These are phyloP conservation scores for Rotaria macrura DNA, from an alignment of 2,888 invertebrate genomes.

Conservation along the genomic window DNA sequence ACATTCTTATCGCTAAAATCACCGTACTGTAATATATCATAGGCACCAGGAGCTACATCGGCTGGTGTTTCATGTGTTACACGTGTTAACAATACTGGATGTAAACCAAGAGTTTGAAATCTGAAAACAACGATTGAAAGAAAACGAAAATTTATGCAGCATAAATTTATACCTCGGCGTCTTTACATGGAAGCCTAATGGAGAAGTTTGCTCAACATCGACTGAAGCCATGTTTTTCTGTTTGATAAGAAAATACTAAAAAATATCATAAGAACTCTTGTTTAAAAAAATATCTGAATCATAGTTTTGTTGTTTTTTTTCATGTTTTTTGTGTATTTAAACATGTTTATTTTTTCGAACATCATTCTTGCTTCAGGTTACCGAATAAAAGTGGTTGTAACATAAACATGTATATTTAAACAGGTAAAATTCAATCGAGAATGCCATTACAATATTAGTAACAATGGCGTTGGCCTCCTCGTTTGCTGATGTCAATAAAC, in stretches of 20 bases:
- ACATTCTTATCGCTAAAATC: conserved; percentile 29
- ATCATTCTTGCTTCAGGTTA: too few relatives aligned
- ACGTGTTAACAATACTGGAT: conserved; percentile 2
- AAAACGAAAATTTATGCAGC: not conserved
- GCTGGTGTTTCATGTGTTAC: not conserved
- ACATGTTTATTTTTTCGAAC: too few relatives aligned
- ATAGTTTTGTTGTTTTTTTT: not conserved
- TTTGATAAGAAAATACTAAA: not conserved
- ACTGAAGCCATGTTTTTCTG: not conserved
- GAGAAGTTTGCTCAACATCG: not conserved
- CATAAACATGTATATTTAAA: not conserved
- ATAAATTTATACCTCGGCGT: not conserved
- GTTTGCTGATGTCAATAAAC: not conserved
- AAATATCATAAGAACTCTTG: not conserved
- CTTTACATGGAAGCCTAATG: not conserved
- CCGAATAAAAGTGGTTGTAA: not conserved
- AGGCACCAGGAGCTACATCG: conserved; percentile 13
- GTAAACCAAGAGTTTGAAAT: not conserved
- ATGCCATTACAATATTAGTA: not conserved
- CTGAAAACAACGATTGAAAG: not conserved
- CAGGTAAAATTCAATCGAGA: not conserved
- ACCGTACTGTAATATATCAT: conserved; percentile 24
- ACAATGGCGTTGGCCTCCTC: not conserved
- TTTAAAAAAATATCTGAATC: not conserved
- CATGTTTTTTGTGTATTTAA: too few relatives aligned